phyloP scores from a whole-genome alignment of 2,888 invertebrate species.

The Drymonia ruficornis region DNA sequence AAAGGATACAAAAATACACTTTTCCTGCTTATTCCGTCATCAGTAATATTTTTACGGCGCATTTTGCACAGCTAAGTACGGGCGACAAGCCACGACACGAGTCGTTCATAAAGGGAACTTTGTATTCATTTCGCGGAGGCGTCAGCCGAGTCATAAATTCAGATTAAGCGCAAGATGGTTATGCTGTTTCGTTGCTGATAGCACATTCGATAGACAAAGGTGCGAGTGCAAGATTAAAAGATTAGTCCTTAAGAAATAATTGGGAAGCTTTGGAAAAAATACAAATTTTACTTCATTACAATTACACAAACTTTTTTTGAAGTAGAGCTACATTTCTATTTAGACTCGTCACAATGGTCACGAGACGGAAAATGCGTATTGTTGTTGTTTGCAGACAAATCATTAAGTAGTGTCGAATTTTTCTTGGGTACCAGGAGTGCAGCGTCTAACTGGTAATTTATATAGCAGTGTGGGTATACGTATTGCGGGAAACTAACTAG shows the following conservation, averaged over 20 bases:
- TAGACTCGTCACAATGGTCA: too few relatives aligned
- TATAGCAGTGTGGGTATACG: constrained; percentile 35
- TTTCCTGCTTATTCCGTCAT: too few relatives aligned
- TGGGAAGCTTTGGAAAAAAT: background rate
- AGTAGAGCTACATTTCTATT: too few relatives aligned
- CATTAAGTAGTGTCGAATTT: constrained; percentile 8
- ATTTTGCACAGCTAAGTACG: constrained; percentile 22
- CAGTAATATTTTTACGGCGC: constrained; percentile 8
- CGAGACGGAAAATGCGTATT: too few relatives aligned
- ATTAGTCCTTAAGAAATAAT: too few relatives aligned
- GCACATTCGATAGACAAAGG: constrained; percentile 8
- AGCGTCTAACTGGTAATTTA: constrained; percentile 30
- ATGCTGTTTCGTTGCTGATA: constrained; percentile 15
- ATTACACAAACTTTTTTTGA: too few relatives aligned
- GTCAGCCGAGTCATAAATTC: constrained; percentile 55
- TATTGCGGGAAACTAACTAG: constrained; percentile 40
- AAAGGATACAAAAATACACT: too few relatives aligned
- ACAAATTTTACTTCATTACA: too few relatives aligned
- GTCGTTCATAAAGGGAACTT: constrained; percentile 50
- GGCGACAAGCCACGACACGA: constrained; percentile 27
- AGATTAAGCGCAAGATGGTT: constrained; percentile 45
- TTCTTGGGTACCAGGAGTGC: constrained; percentile 9
- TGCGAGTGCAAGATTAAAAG: too few relatives aligned
- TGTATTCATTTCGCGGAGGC: constrained; percentile 54
- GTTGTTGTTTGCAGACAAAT: too few relatives aligned